These are phyloP conservation scores for Nettapus auritus DNA, from an alignment of 2,113 vertebrate species.

Conservation along the genomic window DNA sequence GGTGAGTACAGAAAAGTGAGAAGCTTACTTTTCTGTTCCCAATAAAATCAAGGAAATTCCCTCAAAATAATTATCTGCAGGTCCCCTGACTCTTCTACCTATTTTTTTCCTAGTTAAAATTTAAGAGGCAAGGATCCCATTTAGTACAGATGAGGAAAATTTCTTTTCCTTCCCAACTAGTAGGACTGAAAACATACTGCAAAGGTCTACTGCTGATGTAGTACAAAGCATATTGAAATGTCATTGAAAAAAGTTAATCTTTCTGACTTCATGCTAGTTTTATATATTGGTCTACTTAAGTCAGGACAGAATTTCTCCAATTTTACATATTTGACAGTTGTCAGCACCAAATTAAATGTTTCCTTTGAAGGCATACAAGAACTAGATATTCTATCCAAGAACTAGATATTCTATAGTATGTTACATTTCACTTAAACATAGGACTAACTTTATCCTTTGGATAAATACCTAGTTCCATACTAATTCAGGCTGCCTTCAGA, in stretches of 20 bases:
- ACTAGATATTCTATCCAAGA: not conserved
- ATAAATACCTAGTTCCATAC: not conserved
- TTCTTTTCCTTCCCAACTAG: not conserved
- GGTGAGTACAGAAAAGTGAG: not conserved
- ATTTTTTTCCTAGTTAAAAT: not conserved
- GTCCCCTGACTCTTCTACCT: not conserved
- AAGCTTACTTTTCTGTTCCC: not conserved
- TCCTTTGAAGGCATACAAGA: not conserved
- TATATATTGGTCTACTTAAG: not conserved
- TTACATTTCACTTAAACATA: not conserved
- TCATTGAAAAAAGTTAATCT: not conserved
- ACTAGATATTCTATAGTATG: not conserved
- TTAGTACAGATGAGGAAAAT: not conserved
- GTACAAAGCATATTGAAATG: not conserved
- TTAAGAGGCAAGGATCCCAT: not conserved
- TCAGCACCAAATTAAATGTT: not conserved
- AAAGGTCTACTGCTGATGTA: not conserved
- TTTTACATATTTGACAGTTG: not conserved
- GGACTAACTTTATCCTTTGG: not conserved
- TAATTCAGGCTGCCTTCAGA: not conserved
- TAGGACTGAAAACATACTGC: not conserved
- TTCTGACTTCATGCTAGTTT: not conserved
- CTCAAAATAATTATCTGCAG: accelerated
- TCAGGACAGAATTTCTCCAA: not conserved
- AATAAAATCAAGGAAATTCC: not conserved